Base-by-base conservation (phyloP, 2,888 invertebrate species). In the Copidosoma aretas region DNA sequence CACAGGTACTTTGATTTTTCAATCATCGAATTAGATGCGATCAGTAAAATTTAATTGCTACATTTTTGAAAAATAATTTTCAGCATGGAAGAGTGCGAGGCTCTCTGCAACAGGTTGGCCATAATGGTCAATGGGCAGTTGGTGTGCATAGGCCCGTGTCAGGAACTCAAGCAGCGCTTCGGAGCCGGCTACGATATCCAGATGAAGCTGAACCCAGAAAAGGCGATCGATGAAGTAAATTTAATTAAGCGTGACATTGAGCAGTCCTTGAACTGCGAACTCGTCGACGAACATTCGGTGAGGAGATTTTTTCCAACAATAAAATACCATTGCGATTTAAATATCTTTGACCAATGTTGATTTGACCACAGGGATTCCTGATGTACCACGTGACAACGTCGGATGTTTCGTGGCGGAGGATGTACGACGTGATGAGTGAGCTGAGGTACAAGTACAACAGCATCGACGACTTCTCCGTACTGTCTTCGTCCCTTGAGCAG, bases 1-100 rank as follows among this genome's bases (percentile, higher is more conserved):
- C 91, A 91, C 81, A 90, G 89, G 90, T 90, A 32, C 32, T 32
- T 32, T 32, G 32, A 32, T 32, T 32, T 32, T 5, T 32, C 4
- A 32, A 5, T 8, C 32, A 32, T 32, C 4, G 8, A 32, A 8
- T 5, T 32, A 32, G 4, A 5, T 32, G 32, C 4, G 4, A 32
- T 8, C 32, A 32, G 8, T 32, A 8, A 46, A 46, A 17, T 4
- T 46, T 46, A 46, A 21, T 17, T 22, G 21, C 0, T n/a, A n/a
- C 4, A 41, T 15, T 24, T 24, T 41, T 57, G 4, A 57, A 21
- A 8, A 22, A 10, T 25, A 24, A 32, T 21, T 68, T 68, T 66
- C 78, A 93, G 93, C 78, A 93, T 94, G 93, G 93, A 94, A 81
- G 94, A 94, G 85, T 94, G 93, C 85, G 94, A 94, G 80, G 90